phyloP scores from a whole-genome alignment of 2,888 invertebrate genomes.

The Synergus itoensis region DNA sequence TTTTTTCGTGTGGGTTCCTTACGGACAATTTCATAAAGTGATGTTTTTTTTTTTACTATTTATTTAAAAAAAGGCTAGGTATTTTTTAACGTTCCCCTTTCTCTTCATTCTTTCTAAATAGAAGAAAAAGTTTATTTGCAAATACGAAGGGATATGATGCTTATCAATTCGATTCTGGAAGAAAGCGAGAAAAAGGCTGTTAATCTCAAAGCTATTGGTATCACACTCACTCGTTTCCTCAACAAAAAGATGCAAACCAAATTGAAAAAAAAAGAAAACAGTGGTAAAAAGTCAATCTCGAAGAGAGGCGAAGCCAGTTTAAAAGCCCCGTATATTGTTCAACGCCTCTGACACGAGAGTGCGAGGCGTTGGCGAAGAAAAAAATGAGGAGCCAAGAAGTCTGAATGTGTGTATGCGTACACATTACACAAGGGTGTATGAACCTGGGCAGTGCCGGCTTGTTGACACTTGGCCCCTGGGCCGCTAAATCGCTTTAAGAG shows the following conservation, averaged over 20 bases:
- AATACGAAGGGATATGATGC: too few relatives aligned
- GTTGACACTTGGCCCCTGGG: slow-evolving; percentile 75
- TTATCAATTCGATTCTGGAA: neutral
- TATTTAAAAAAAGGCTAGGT: too few relatives aligned
- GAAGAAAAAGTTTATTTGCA: too few relatives aligned
- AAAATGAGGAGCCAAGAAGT: slow-evolving; percentile 45
- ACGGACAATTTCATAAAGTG: too few relatives aligned
- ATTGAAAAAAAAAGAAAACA: slow-evolving; percentile 38
- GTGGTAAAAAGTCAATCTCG: slow-evolving; percentile 55
- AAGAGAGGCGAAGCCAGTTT: slow-evolving; percentile 34
- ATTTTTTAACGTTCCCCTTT: too few relatives aligned
- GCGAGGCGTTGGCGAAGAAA: slow-evolving; percentile 46
- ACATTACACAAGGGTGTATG: slow-evolving; percentile 46
- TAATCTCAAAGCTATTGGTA: neutral
- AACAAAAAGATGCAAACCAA: neutral
- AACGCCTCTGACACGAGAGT: slow-evolving; percentile 32
- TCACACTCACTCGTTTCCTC: neutral
- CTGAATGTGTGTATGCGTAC: slow-evolving; percentile 50
- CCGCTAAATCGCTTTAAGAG: slow-evolving; percentile 73
- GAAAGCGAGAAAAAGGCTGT: neutral
- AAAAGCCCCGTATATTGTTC: slow-evolving; percentile 35
- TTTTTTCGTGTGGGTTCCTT: neutral
- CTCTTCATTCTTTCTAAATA: too few relatives aligned
- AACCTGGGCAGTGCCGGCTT: slow-evolving; percentile 68
- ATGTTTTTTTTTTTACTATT: too few relatives aligned